A percentile compares a stretch with the other conserved stretches of the same genome.
phyloP scores from a whole-genome alignment of 2,888 invertebrate species.

The Netelia virgata region DNA sequence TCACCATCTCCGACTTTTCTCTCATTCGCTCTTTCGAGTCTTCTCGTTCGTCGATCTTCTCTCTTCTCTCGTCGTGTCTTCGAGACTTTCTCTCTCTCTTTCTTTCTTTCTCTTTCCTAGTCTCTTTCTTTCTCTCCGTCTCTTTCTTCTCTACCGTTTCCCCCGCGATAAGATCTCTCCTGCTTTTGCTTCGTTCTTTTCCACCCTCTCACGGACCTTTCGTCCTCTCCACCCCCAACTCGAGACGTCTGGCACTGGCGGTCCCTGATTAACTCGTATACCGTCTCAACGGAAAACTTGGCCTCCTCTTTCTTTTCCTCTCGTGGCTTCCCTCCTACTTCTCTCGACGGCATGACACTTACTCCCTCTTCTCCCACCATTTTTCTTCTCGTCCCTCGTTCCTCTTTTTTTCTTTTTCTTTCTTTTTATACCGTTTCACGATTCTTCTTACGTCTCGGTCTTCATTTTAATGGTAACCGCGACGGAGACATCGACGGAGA shows the following conservation, averaged over 20 bases:
- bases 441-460: slow-evolving; percentile 36
- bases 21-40: slow-evolving; percentile 27
- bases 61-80: slow-evolving; percentile 52
- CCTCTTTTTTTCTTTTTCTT: not conserved
- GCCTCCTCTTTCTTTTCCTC: slow-evolving; percentile 44
- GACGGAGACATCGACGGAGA: slow-evolving; percentile 19
- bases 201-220: slow-evolving; percentile 69
- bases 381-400: slow-evolving; percentile 24
- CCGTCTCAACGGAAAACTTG: slow-evolving; percentile 75
- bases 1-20: slow-evolving; percentile 14
- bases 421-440: slow-evolving; percentile 16
- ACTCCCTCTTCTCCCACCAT: slow-evolving; percentile 37
- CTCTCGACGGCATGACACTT: slow-evolving; percentile 41
- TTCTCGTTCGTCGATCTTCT: slow-evolving; percentile 30
- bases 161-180: slow-evolving; percentile 29
- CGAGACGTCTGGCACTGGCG: slow-evolving; percentile 80
- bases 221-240: slow-evolving; percentile 73
- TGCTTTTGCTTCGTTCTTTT: slow-evolving; percentile 65
- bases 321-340: slow-evolving; percentile 43
- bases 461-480: slow-evolving; percentile 51
- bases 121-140: slow-evolving; percentile 22
- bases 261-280: slow-evolving; percentile 82
- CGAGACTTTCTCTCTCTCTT: slow-evolving; percentile 54
- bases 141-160: slow-evolving; percentile 38
- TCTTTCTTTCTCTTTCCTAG: slow-evolving; percentile 15